Conservation (phyloP, 2,797 vertebrate genomes). For the Chanos chanos region DNA sequence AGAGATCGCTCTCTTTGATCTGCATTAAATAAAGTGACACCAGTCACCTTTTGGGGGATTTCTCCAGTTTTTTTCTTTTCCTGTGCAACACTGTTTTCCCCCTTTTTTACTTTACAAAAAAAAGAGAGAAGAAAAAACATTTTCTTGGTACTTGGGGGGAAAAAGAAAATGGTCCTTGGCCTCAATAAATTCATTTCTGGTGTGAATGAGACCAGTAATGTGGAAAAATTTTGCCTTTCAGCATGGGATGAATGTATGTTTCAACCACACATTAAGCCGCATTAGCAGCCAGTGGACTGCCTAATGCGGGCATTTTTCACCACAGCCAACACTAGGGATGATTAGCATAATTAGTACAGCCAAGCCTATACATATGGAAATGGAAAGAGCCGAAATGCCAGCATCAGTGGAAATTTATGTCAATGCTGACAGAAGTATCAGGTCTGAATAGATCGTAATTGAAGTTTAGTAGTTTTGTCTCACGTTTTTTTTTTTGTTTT, state of each 20-base stretch:
- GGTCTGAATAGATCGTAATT: slow-evolving; percentile 85
- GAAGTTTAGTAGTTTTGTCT: slow-evolving; percentile 70
- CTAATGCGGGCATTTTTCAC: slow-evolving; percentile 97
- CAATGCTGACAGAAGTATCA: slow-evolving; percentile 86
- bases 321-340: slow-evolving; percentile 91
- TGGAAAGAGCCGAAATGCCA: slow-evolving; percentile 91
- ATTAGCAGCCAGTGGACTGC: slow-evolving; percentile 96
- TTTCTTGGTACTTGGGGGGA: slow-evolving; percentile 73
- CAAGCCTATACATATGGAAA: slow-evolving; percentile 97
- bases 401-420: slow-evolving; percentile 93
- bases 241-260: slow-evolving; percentile 91
- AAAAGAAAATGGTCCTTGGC: slow-evolving; percentile 77
- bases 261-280: slow-evolving; percentile 94
- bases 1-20: slow-evolving; percentile 63
- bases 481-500: no score
- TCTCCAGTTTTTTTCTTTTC: slow-evolving; percentile 63
- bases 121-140: slow-evolving; percentile 56
- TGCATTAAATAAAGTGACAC: slow-evolving; percentile 62
- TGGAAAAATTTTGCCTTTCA: slow-evolving; percentile 96
- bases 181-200: slow-evolving; percentile 95
- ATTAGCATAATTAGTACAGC: slow-evolving; percentile 98
- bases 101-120: slow-evolving; percentile 52
- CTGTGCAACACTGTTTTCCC: slow-evolving; percentile 61
- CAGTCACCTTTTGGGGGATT: slow-evolving; percentile 63
- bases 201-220: slow-evolving; percentile 95